Conservation (phyloP, 2,888 invertebrate species). For the Pterostichus madidus region DNA sequence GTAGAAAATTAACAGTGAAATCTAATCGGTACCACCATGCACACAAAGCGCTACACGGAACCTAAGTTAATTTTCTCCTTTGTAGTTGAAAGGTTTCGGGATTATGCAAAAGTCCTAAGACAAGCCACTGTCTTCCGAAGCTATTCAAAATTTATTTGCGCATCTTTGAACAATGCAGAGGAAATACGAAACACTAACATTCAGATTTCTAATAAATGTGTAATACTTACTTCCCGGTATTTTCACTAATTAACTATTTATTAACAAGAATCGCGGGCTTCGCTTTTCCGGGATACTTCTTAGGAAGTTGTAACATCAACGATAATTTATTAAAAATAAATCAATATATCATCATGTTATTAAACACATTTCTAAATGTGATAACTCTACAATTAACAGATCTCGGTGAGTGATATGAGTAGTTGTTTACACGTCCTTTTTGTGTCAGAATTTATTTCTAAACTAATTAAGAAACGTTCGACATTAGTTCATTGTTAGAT, state of each 20-base stretch:
- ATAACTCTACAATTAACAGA: too few species aligned
- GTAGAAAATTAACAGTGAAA: conserved; percentile 11
- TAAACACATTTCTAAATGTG: too few species aligned
- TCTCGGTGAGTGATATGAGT: too few species aligned
- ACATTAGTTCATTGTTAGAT: too few species aligned
- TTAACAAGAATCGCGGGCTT: background rate
- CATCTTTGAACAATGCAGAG: conserved; percentile 20
- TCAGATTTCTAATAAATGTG: conserved; percentile 8
- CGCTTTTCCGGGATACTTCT: conserved; percentile 5
- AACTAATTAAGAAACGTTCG: too few species aligned
- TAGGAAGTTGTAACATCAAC: background rate
- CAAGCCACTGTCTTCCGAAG: conserved; percentile 8
- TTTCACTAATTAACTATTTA: conserved; percentile 9
- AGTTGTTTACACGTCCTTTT: too few species aligned
- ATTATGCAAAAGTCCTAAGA: conserved; percentile 43
- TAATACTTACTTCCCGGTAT: background rate
- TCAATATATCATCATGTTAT: too few species aligned
- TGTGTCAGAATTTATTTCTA: too few species aligned
- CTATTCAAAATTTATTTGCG: conserved; percentile 35
- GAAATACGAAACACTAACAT: conserved; percentile 20
- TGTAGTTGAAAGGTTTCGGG: conserved; percentile 45
- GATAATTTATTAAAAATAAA: too few species aligned
- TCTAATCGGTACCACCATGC: conserved; percentile 25
- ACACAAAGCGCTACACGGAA: conserved; percentile 33
- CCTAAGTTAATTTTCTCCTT: conserved; percentile 40